Conservation (phyloP, 2,797 vertebrate genomes). For the Diglossa cyanea region DNA sequence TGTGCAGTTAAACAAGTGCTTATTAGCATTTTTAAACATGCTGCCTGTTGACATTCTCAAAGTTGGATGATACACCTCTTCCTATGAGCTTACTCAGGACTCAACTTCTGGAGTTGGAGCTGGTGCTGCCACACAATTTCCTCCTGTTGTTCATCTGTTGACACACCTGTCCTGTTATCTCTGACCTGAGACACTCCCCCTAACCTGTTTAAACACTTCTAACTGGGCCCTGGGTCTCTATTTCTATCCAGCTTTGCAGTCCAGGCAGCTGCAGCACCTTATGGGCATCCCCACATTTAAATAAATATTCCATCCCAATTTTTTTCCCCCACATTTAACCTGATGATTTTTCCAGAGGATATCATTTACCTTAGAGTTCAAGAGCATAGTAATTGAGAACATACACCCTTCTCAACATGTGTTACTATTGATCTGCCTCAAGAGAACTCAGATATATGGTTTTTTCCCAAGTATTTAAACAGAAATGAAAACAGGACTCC, state of each 20-base stretch:
- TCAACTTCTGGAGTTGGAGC: neutral
- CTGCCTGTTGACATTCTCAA: neutral
- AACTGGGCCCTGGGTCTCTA: neutral
- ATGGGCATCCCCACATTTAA: neutral
- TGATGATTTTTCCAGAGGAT: neutral
- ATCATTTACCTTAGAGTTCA: neutral
- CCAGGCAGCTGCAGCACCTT: neutral
- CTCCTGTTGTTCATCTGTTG: neutral
- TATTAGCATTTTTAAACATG: neutral
- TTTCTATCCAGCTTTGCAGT: neutral
- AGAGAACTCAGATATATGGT: neutral
- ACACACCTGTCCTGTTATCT: neutral
- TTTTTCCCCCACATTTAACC: neutral
- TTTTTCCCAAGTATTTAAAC: neutral
- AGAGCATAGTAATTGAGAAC: neutral
- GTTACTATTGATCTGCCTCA: neutral
- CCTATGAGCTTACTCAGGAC: neutral
- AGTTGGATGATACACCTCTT: neutral
- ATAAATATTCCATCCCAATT: neutral
- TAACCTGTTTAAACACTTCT: neutral
- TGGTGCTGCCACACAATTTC: neutral
- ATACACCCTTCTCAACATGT: neutral
- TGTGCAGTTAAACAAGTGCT: neutral
- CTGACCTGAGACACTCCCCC: neutral
- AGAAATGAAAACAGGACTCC: neutral